Conservation (phyloP, 2,113 vertebrate species). For the Scophthalmus maximus region DNA sequence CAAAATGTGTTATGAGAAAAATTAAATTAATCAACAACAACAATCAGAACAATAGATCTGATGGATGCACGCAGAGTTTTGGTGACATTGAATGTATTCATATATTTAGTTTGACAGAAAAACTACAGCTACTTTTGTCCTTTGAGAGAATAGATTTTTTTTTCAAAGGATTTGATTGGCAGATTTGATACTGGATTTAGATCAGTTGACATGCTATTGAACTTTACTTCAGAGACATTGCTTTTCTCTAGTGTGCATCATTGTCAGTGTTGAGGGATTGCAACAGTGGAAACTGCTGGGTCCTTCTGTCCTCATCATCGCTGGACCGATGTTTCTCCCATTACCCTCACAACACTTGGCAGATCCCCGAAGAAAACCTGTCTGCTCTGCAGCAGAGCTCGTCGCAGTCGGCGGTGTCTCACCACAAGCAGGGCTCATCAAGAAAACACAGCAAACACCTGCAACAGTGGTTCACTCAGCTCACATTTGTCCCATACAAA, state of each 20-base stretch:
- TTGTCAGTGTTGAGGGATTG: not conserved
- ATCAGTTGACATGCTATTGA: not conserved
- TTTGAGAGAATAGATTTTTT: no score
- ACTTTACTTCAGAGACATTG: not conserved
- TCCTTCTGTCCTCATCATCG: not conserved
- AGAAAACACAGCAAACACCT: slow-evolving; percentile 47
- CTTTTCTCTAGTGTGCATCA: slow-evolving; percentile 2
- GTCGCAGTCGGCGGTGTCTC: slow-evolving; percentile 11
- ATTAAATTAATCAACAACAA: no score
- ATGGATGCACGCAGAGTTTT: no score
- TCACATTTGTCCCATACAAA: slow-evolving; percentile 26
- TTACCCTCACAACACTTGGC: slow-evolving; percentile 40
- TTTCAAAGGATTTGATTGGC: not conserved
- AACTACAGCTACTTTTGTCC: not conserved
- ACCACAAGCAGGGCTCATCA: slow-evolving; percentile 31
- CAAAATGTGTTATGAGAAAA: no score
- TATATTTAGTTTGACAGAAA: not conserved
- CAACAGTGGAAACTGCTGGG: not conserved
- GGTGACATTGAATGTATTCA: no score
- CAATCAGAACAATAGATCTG: no score
- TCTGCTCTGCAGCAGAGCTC: slow-evolving; percentile 29
- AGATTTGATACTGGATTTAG: not conserved
- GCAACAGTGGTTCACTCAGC: slow-evolving; percentile 17
- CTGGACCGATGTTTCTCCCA: slow-evolving; percentile 7
- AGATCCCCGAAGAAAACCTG: slow-evolving; percentile 48